A percentile compares a stretch with the other conserved stretches of the same genome.
Conservation (phyloP, 2,797 vertebrate species). For the Pterois miles region DNA sequence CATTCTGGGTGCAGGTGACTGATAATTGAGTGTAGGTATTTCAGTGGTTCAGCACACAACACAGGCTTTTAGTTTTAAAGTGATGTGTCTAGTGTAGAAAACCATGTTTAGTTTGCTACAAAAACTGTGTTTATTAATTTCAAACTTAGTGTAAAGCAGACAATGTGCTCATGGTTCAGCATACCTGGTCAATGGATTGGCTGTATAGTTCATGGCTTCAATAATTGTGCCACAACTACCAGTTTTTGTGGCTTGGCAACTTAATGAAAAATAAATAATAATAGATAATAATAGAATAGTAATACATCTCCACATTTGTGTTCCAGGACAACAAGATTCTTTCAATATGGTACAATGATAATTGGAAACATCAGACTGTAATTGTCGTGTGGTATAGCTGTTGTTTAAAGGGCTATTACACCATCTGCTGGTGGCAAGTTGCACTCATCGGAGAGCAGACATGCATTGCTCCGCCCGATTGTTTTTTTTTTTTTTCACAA, state of each 20-base stretch:
- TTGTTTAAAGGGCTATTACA: neutral
- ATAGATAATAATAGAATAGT: too few relatives aligned
- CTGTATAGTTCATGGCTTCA: too few relatives aligned
- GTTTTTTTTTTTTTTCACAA: neutral
- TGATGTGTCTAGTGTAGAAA: too few relatives aligned
- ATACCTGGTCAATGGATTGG: too few relatives aligned
- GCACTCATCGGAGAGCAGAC: neutral
- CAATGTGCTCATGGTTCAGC: too few relatives aligned
- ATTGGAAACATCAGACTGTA: conserved; percentile 12
- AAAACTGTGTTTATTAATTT: too few relatives aligned
- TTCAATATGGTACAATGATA: neutral
- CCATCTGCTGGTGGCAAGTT: conserved; percentile 41
- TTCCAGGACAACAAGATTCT: neutral
- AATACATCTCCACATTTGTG: neutral
- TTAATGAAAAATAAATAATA: neutral
- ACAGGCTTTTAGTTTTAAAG: too few relatives aligned
- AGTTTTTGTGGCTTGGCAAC: neutral
- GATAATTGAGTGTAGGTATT: too few relatives aligned
- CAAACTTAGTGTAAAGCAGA: rapidly evolving
- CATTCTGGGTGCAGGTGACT: too few relatives aligned
- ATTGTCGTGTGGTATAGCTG: neutral
- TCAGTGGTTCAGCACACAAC: too few relatives aligned
- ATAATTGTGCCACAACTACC: neutral
- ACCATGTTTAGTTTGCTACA: too few relatives aligned
- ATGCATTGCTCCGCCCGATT: neutral